phyloP scores from a whole-genome alignment of 2,113 vertebrate genomes.

The Vicugna pacos region DNA sequence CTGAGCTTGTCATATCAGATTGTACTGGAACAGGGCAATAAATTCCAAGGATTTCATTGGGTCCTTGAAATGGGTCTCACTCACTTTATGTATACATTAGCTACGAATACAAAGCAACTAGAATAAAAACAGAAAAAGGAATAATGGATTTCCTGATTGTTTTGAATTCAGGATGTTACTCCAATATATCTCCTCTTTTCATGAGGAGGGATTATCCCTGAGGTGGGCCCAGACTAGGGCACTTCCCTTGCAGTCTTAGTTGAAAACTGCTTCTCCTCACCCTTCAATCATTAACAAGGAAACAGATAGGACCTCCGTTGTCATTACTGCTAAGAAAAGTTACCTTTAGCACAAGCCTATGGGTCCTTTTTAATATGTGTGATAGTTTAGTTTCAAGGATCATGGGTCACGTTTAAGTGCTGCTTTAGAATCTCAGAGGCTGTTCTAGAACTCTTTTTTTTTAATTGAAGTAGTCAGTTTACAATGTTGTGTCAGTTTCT shows the following conservation, averaged over 20 bases:
- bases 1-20: constrained; percentile 5
- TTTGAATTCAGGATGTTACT: background rate
- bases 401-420: background rate
- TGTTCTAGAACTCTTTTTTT: background rate
- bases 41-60: constrained; percentile 40
- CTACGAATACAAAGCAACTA: background rate
- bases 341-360: constrained; percentile 62
- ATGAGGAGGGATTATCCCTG: background rate
- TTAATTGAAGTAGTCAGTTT: too few relatives aligned
- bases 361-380: background rate
- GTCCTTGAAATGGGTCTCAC: constrained; percentile 19
- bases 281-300: constrained; percentile 71
- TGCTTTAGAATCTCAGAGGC: background rate
- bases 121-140: background rate
- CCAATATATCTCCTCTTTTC: background rate
- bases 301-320: background rate
- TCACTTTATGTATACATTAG: background rate
- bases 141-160: background rate
- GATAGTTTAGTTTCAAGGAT: constrained; percentile 53
- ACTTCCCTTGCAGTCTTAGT: background rate
- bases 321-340: background rate
- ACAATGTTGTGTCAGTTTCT: too few relatives aligned
- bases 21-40: constrained; percentile 46
- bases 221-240: background rate
- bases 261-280: background rate